Conservation (phyloP, 2,797 vertebrate species). For the Poecilia wingei region DNA sequence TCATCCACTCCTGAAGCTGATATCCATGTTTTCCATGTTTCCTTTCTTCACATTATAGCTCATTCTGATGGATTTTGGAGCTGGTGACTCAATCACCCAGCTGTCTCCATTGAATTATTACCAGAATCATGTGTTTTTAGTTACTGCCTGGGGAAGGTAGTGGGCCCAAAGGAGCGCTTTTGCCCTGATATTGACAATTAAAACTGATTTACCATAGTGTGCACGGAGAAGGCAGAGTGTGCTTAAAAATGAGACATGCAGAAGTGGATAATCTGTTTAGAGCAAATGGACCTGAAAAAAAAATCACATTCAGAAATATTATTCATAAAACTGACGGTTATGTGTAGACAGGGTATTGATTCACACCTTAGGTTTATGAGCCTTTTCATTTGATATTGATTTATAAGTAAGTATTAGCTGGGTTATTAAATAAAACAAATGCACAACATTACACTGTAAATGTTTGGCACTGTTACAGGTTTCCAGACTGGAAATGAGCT, state of each 20-base stretch:
- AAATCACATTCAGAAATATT: background rate
- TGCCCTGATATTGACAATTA: slow-evolving; percentile 34
- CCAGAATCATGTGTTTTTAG: slow-evolving; percentile 60
- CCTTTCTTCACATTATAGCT: slow-evolving; percentile 55
- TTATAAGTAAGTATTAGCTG: background rate
- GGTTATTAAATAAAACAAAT: background rate
- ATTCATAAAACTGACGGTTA: background rate
- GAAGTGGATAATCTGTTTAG: background rate
- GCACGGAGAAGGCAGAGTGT: background rate
- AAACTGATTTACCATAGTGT: slow-evolving; percentile 12
- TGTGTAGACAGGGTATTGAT: background rate
- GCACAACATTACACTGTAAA: background rate
- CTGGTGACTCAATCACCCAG: slow-evolving; percentile 48
- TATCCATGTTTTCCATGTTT: slow-evolving; percentile 61
- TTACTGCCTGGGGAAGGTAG: slow-evolving; percentile 53
- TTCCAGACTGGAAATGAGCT: background rate
- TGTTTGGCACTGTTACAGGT: background rate
- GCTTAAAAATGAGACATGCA: background rate
- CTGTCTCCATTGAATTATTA: slow-evolving; percentile 65
- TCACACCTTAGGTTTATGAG: background rate
- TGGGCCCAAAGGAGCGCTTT: slow-evolving; percentile 31
- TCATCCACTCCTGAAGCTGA: slow-evolving; percentile 25
- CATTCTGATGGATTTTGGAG: slow-evolving; percentile 42
- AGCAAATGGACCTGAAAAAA: background rate
- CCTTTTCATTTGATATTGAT: background rate